Evolutionary conservation across 1,140 invertebrate species (phyloP).

Genomic region (Akabosia matsudoensis): DNA sequence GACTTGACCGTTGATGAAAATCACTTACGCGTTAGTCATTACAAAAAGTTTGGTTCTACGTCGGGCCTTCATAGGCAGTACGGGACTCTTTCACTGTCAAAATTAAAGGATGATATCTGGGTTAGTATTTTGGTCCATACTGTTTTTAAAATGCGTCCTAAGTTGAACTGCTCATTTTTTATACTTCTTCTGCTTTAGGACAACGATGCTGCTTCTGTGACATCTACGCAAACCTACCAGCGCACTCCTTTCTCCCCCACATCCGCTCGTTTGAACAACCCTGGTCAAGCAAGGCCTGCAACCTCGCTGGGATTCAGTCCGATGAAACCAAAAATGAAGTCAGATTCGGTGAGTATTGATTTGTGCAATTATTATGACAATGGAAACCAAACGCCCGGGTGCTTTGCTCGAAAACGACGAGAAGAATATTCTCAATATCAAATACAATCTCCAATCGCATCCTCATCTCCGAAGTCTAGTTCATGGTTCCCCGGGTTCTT

Average conservation of each 20-base stretch:
- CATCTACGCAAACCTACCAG: conserved; percentile 11
- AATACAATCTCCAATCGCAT: background rate
- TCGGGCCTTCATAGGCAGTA: background rate
- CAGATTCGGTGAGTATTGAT: conserved; percentile 36
- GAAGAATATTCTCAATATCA: background rate
- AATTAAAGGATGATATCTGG: background rate
- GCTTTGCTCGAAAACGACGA: conserved; percentile 9
- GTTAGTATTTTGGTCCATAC: background rate
- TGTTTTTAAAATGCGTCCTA: too few relatives aligned
- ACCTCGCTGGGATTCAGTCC: conserved; percentile 20
- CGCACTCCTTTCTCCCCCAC: conserved; percentile 22
- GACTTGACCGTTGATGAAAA: conserved; percentile 61
- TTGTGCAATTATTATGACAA: conserved; percentile 17
- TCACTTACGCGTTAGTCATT: conserved; percentile 55
- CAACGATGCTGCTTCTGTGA: background rate
- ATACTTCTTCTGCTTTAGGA: background rate
- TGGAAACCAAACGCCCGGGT: background rate
- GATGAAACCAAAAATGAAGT: conserved; percentile 27
- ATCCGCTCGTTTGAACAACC: background rate
- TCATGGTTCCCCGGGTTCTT: conserved; percentile 2
- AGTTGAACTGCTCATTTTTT: too few relatives aligned
- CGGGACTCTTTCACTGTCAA: background rate
- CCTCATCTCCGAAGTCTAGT: background rate
- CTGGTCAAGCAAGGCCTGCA: background rate
- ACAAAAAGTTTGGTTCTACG: background rate